Evolutionary conservation across 2,888 invertebrate genomes (phyloP), one percentile per base, ranked within the genome.

Genomic region (Cosmorhoe ocellata): DNA sequence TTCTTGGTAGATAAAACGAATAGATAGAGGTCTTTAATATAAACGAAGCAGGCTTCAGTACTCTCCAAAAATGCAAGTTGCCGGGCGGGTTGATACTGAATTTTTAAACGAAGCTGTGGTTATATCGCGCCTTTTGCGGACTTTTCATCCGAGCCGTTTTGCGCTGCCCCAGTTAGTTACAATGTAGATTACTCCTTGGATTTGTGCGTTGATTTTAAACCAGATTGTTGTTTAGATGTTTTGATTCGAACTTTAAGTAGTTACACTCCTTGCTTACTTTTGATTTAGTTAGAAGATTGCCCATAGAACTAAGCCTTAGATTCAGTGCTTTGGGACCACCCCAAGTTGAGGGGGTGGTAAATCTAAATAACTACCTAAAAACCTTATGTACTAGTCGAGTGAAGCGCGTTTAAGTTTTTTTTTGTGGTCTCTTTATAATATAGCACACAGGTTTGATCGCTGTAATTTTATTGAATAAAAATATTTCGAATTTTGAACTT

Each of bases 1-100:
- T 84, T 85, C 80, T 79, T 72, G 76, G 63, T 68, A 81, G 87
- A 88, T 88, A 86, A 87, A 88, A 88, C 87, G 88, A 88, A 88
- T 87, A 88, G 88, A 88, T 87, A 88, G 88, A 88, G 88, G 84
- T 88, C 86, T 87, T 88, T 88, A 88, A 88, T 88, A 88, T 87
- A 88, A 87, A 88, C 88, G 87, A 87, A 87, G 88, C 84, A 83
- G 87, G 81, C 86, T 88, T 86, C 85, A 85, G 85, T 86, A 86
- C 84, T 82, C 84, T 85, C 87, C 78, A 87, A 88, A 88, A 87
- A 84, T 85, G 85, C 82, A 85, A 81, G 67, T 44, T 71, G 70
- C 74, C 78, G 79, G 74, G 71, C 71, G 77, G 78, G 79, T 77
- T 83, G 80, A 79, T 71, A 69, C 72, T 87, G 86, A 85, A 88